Conservation (phyloP, 2,888 invertebrate species). For the Eupithecia tripunctaria region DNA sequence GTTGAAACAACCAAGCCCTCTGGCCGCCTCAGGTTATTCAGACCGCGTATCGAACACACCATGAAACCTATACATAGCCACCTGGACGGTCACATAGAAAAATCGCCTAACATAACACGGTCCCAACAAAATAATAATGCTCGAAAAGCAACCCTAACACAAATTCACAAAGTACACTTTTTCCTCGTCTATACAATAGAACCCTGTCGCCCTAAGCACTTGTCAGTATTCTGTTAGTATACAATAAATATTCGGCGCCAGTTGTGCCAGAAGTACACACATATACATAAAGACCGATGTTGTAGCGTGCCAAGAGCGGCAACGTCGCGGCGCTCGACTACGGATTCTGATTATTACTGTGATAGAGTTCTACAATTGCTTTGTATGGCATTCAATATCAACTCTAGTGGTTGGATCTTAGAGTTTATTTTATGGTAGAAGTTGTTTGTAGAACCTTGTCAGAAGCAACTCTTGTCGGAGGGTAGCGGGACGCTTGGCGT, state of each 20-base stretch:
- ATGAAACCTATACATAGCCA: constrained; percentile 82
- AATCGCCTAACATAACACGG: constrained; percentile 61
- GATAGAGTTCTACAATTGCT: constrained; percentile 61
- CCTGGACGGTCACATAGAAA: constrained; percentile 84
- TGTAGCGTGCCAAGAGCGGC: constrained; percentile 76
- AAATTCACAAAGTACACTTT: constrained; percentile 58
- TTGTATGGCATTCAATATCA: constrained; percentile 21
- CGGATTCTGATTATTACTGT: constrained; percentile 68
- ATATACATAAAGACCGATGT: constrained; percentile 80
- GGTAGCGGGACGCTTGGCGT: constrained; percentile 78
- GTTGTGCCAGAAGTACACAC: constrained; percentile 81
- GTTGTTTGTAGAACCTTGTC: constrained; percentile 56
- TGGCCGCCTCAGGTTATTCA: constrained; percentile 68
- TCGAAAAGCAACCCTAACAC: constrained; percentile 61
- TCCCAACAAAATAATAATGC: constrained; percentile 46
- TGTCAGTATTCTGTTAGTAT: constrained; percentile 83
- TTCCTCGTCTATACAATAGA: constrained; percentile 56
- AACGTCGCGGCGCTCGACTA: constrained; percentile 74
- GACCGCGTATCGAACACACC: constrained; percentile 69
- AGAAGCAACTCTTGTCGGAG: constrained; percentile 57
- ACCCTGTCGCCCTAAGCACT: constrained; percentile 75
- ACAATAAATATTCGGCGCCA: constrained; percentile 85
- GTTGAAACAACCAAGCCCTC: constrained; percentile 64
- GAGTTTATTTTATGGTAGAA: constrained; percentile 44
- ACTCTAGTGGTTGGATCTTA: constrained; percentile 40